Evolutionary conservation across 2,113 vertebrate species (phyloP), one percentile per base, ranked within the genome.

Genomic region (Melanotaenia duboulayi): DNA sequence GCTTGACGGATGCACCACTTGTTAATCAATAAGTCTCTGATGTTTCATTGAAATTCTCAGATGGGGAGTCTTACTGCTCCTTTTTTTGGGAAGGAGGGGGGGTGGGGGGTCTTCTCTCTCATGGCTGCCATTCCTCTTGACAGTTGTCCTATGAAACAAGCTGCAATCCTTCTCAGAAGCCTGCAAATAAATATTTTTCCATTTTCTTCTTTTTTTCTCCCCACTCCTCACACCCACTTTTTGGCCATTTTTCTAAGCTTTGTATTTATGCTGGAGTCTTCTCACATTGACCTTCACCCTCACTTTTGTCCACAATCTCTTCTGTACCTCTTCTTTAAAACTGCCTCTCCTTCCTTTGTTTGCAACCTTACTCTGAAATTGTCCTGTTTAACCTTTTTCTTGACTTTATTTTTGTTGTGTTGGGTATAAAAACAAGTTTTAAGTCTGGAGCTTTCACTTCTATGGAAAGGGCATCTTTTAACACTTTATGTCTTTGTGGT

Each of bases 1-100:
- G 65, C 71, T 60, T 11, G 6, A 40, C 4, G 7, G 65, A 81
- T 50, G 69, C 75, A 22, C 52, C 7, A 73, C 76, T 63, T 81
- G 81, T 83, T 78, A 86, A 91, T 87, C 86, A 65, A 84, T 80
- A 32, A 19, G 46, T 22, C 85, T 82, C 69, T 74, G 70, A 83
- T 80, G 84, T 79, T 76, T 80, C 82, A 55, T 61, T 37, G 57
- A 64, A 62, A 69, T 60, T 55, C 72, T 84, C 76, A 71, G 66
- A 64, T 52, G 79, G 64, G 64, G 42, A 59, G 69, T 66, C 39
- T 71, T 60, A 5, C 19, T 61, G 57, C n/a, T 52, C n/a, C 70
- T 39, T 57, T 19, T 48, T 57, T 44, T 28, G 46, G 42, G 20
- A n/a, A n/a, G n/a, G n/a, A n/a, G n/a, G n/a, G n/a, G n/a, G n/a